Conservation (phyloP, 2,888 invertebrate species). For the Lasioglossum oenotherae region DNA sequence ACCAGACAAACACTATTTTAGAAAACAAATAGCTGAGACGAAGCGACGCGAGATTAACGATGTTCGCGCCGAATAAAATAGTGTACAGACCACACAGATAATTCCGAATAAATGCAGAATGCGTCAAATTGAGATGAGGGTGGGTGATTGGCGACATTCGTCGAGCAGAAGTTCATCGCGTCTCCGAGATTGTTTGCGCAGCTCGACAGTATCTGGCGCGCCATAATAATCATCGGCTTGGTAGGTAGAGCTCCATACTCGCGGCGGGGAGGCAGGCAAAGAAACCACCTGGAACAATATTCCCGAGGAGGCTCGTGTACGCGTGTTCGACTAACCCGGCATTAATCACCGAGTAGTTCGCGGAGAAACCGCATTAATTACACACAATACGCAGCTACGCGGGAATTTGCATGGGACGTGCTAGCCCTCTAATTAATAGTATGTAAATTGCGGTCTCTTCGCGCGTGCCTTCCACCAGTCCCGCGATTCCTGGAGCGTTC, state of each 20-base stretch:
- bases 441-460: conserved; percentile 42
- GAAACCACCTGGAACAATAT: conserved; percentile 47
- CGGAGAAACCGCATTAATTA: conserved; percentile 67
- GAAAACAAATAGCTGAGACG: background rate
- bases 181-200: background rate
- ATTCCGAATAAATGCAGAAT: background rate
- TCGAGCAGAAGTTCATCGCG: background rate
- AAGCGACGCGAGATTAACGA: background rate
- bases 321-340: conserved; percentile 40
- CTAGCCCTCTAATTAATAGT: conserved; percentile 65
- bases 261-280: conserved; percentile 17
- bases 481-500: background rate
- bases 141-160: background rate
- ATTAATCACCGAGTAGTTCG: conserved; percentile 68
- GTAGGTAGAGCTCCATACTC: background rate
- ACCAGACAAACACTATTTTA: background rate
- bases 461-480: conserved; percentile 4
- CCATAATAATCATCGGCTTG: background rate
- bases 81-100: background rate
- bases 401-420: conserved; percentile 68
- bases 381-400: conserved; percentile 65
- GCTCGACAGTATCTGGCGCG: background rate
- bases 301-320: background rate
- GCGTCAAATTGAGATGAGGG: background rate
- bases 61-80: background rate